phyloP scores from a whole-genome alignment of 2,888 invertebrate genomes.

The Uloborus plumipes region DNA sequence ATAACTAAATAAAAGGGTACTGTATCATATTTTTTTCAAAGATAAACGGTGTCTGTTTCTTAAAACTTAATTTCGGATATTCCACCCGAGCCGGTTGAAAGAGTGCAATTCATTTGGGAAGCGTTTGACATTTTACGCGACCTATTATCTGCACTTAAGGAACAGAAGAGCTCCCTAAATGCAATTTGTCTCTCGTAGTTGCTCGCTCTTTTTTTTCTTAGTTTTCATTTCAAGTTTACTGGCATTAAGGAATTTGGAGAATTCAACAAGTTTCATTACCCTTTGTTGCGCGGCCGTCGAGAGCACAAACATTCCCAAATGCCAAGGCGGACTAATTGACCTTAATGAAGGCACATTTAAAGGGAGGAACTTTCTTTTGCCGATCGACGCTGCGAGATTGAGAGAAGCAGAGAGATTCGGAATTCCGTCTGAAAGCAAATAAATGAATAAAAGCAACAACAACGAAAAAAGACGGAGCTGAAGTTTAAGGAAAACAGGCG shows the following conservation, averaged over 20 bases:
- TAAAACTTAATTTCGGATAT: no score
- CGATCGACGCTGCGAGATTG: not conserved
- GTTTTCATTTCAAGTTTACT: slow-evolving; percentile 2
- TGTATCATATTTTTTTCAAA: no score
- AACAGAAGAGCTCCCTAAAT: not conserved
- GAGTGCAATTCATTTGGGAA: no score
- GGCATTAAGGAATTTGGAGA: slow-evolving; percentile 6
- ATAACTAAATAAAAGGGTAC: no score
- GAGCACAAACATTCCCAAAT: not conserved
- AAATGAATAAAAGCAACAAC: not conserved
- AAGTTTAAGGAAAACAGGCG: no score
- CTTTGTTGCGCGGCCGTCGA: no score
- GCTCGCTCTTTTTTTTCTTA: not conserved
- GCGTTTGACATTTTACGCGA: not conserved
- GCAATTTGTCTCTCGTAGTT: no score
- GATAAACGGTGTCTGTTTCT: no score
- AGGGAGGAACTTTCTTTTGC: slow-evolving; percentile 9
- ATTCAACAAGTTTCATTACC: slow-evolving; percentile 3
- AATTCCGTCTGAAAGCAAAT: not conserved
- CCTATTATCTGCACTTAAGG: slow-evolving; percentile 36
- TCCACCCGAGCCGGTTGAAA: no score
- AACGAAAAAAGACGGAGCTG: not conserved
- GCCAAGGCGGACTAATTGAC: slow-evolving; percentile 31
- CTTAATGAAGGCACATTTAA: slow-evolving; percentile 28
- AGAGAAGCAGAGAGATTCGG: not conserved